phyloP scores from a whole-genome alignment of 2,888 invertebrate genomes.

The Stenchaetothrips biformis region DNA sequence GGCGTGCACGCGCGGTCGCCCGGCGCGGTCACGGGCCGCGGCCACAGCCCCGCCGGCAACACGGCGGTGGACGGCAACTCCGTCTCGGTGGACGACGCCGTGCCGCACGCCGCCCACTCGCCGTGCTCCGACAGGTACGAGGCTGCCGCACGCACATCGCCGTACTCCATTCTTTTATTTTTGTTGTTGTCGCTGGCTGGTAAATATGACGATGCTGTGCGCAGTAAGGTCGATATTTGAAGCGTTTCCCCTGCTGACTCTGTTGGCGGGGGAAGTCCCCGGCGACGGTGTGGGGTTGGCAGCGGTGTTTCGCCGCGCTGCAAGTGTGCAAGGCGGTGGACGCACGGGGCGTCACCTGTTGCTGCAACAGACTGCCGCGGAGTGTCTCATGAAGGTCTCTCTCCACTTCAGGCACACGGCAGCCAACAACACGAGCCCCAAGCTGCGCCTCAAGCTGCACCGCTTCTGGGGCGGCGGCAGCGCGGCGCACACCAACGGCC shows the following conservation, averaged over 20 bases:
- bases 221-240: no score
- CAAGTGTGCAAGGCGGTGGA: neutral
- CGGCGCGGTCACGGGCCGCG: slow-evolving; percentile 38
- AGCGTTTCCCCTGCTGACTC: no score
- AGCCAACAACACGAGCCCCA: slow-evolving; percentile 59
- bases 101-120: neutral
- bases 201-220: no score
- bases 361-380: slow-evolving; percentile 45
- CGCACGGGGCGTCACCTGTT: slow-evolving; percentile 40
- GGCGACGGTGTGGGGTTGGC: no score
- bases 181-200: no score
- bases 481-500: slow-evolving; percentile 39
- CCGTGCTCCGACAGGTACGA: slow-evolving; percentile 22
- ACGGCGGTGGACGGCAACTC: neutral
- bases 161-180: neutral
- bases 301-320: neutral
- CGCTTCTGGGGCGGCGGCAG: slow-evolving; percentile 61
- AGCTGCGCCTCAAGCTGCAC: slow-evolving; percentile 67
- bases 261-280: no score
- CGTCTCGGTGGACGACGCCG: neutral
- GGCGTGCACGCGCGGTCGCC: neutral
- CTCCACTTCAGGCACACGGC: slow-evolving; percentile 41
- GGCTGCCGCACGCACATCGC: no score
- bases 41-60: slow-evolving; percentile 38
- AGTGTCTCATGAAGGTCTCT: slow-evolving; percentile 26